A percentile compares a stretch with the other conserved stretches of the same genome.
Evolutionary conservation across 2,113 vertebrate genomes (phyloP).

Genomic region (Glaucomys volans): DNA sequence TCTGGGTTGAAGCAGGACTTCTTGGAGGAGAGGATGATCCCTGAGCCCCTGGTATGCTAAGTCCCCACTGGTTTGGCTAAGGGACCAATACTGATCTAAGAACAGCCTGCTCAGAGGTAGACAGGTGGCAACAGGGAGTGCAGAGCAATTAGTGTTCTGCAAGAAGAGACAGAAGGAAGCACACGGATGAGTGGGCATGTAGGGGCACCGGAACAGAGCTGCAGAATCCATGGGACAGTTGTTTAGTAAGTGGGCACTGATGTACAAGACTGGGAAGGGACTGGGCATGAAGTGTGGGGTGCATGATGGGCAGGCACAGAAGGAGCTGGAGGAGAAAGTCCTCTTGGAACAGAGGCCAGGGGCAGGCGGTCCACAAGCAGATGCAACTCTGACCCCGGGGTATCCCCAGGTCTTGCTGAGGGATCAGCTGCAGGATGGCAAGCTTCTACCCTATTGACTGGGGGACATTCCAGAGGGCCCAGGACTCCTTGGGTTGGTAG

Average conservation of each 20-base stretch:
- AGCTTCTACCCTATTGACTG: background rate
- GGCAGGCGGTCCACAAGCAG: background rate
- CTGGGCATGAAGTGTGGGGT: background rate
- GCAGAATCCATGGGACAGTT: background rate
- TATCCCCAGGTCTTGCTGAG: background rate
- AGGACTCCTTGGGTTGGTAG: background rate
- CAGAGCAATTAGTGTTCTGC: background rate
- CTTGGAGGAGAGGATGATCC: background rate
- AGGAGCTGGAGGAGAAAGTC: background rate
- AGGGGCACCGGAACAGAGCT: background rate
- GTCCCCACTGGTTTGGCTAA: background rate
- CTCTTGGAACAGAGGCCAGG: background rate
- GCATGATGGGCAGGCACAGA: background rate
- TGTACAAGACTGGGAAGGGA: background rate
- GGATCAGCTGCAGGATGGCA: background rate
- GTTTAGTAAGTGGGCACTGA: too few species aligned
- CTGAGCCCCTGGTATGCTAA: background rate
- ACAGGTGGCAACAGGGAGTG: too few species aligned
- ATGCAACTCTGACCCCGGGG: rapidly evolving
- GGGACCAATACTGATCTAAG: background rate
- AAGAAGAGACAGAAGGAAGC: too few species aligned
- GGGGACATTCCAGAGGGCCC: too few species aligned
- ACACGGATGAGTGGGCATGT: rapidly evolving
- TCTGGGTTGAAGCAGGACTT: background rate
- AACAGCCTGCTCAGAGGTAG: too few species aligned